These are phyloP conservation scores for Oscheius onirici DNA, from an alignment of 2,888 invertebrate species.

Conservation along the genomic window DNA sequence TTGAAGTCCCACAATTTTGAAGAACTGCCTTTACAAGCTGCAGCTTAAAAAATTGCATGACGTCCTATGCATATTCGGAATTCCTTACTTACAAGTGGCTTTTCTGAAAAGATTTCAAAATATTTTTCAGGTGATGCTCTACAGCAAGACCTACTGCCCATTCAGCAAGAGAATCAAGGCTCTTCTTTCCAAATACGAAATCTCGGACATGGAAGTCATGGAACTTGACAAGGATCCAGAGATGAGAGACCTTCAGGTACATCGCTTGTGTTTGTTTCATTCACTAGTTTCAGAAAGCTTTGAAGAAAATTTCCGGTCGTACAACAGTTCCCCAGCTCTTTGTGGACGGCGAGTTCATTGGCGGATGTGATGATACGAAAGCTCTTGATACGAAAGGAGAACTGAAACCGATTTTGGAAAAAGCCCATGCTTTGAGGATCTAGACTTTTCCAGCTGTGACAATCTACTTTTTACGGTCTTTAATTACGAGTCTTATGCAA, in stretches of 20 bases:
- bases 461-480: too few species aligned
- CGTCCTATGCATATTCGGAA: too few species aligned
- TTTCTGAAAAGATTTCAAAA: background rate
- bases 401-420: slow-evolving; percentile 45
- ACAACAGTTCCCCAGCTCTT: slow-evolving; percentile 60
- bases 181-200: slow-evolving; percentile 53
- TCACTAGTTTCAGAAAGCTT: slow-evolving; percentile 40
- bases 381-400: slow-evolving; percentile 50
- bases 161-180: slow-evolving; percentile 56
- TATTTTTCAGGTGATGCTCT: slow-evolving; percentile 56
- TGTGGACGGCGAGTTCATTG: slow-evolving; percentile 58
- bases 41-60: too few species aligned
- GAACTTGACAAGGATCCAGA: slow-evolving; percentile 56
- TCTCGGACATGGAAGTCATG: slow-evolving; percentile 58
- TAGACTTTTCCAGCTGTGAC: too few species aligned
- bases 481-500: too few species aligned
- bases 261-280: background rate
- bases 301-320: slow-evolving; percentile 55
- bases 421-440: slow-evolving; percentile 41
- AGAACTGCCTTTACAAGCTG: too few species aligned
- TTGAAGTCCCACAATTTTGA: background rate
- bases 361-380: slow-evolving; percentile 53
- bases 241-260: slow-evolving; percentile 58
- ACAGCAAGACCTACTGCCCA: slow-evolving; percentile 65
- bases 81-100: too few species aligned